Base-by-base conservation (phyloP, 2,797 vertebrate genomes). In the Sternarchorhynchus goeldii region DNA sequence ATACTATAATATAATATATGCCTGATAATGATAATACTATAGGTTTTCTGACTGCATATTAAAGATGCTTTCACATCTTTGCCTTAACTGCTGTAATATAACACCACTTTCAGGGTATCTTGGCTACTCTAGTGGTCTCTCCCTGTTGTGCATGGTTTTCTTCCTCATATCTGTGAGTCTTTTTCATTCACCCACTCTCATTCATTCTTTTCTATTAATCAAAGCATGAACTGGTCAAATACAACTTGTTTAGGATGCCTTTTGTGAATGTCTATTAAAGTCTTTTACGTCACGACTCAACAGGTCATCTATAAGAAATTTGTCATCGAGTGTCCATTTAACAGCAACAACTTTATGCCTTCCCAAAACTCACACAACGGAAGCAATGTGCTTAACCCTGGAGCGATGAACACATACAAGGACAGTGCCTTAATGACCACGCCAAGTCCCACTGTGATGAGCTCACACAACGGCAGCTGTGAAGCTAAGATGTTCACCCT, bases 81-180 rank as follows among this genome's bases (percentile, higher is more conserved):
- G 45, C 45, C 2, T 79, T 80, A 12, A 3, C 39, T 72, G 7
- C 7, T 41, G 3, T 18, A 45, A 20, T 60, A 41, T 50, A 2
- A 36, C 34, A 16, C 16, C 4, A 63, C 4, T 73, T 76, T 60
- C 89, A 98, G 97, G 97, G 0, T 98, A 98, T 86, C 94, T 99
- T 34, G 97, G 97, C 67, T 99, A 99, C 71, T 98, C 97, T 18
- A 98, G 97, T 85, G 96, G 97, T 70, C 96, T 99, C 89, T 99
- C 97, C 50, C 92, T 99, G 81, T 93, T 93, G 86, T 99, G 97
- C 83, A 98, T 99, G 97, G 92, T 96, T 66, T 99, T 99, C 88
- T 99, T 99, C 90, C 94, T 99, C 62, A 94, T 95, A 80, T 93
- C 94, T 90, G 97, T 98, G 92, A 97, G 96, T 95, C 7, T 7